These are phyloP conservation scores for Polymixis flavicincta DNA, from an alignment of 2,888 invertebrate genomes.

Conservation along the genomic window DNA sequence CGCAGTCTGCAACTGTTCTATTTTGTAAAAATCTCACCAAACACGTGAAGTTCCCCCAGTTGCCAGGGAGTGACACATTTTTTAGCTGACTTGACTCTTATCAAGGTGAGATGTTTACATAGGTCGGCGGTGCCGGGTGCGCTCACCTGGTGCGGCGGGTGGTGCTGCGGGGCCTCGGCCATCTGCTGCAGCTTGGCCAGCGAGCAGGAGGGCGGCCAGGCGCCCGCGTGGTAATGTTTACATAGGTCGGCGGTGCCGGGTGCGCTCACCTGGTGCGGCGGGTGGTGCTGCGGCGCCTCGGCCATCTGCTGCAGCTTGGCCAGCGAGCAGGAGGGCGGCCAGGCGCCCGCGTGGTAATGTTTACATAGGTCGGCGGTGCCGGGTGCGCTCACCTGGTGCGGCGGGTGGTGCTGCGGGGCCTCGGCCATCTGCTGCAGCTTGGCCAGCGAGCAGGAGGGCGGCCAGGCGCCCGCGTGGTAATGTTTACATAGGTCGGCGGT, in stretches of 20 bases:
- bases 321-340: conserved; percentile 93
- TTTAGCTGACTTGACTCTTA: too few species aligned
- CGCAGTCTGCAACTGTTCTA: not conserved
- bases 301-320: conserved; percentile 98
- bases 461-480: too few species aligned
- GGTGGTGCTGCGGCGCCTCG: conserved; percentile 91
- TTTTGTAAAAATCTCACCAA: not conserved
- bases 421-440: too few species aligned
- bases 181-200: conserved; percentile 98
- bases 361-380: too few species aligned
- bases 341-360: conserved; percentile 83
- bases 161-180: conserved; percentile 93
- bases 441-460: too few species aligned
- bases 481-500: too few species aligned
- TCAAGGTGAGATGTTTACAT: too few species aligned
- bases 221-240: conserved; percentile 81
- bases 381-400: too few species aligned
- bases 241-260: too few species aligned
- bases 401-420: too few species aligned
- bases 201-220: conserved; percentile 92
- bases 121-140: too few species aligned
- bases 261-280: conserved; percentile 82
- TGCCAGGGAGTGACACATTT: not conserved
- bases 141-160: conserved; percentile 81
- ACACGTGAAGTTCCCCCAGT: not conserved